Evolutionary conservation across 2,113 vertebrate genomes (phyloP).

Genomic region (Cyphomyrus discorhynchus): DNA sequence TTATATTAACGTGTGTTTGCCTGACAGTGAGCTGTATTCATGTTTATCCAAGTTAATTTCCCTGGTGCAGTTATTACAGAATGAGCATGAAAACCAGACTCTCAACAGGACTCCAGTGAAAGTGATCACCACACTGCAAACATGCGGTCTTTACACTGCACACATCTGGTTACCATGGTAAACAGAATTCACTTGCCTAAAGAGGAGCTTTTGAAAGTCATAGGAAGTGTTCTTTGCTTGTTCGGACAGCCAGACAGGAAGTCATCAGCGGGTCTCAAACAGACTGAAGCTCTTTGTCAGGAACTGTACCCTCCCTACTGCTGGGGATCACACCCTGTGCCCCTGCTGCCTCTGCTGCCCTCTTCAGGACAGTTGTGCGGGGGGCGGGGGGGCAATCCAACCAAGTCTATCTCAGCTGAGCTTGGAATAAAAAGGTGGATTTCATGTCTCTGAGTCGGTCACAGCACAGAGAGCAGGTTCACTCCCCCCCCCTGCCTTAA

Average conservation of each 20-base stretch:
- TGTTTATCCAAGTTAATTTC: neutral
- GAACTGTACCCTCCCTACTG: neutral
- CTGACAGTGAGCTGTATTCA: neutral
- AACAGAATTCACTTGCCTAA: neutral
- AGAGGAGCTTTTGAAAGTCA: neutral
- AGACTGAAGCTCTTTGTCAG: neutral
- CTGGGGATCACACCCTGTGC: neutral
- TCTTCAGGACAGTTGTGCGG: neutral
- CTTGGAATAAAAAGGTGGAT: slow-evolving; percentile 60
- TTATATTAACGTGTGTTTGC: neutral
- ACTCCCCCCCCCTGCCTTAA: neutral
- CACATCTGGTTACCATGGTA: neutral
- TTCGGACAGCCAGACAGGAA: neutral
- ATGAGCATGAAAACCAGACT: neutral
- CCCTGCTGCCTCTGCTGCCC: neutral
- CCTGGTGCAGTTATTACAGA: neutral
- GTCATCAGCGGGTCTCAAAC: neutral
- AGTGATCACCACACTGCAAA: neutral
- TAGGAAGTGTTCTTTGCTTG: neutral
- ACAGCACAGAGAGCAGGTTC: slow-evolving; percentile 12
- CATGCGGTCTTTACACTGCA: neutral
- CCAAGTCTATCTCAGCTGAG: slow-evolving; percentile 16
- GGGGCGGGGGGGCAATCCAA: neutral
- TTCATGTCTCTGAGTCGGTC: slow-evolving; percentile 41
- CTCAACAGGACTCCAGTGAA: neutral